Conservation (phyloP, 2,797 vertebrate genomes). For the Lacerta viridis region DNA sequence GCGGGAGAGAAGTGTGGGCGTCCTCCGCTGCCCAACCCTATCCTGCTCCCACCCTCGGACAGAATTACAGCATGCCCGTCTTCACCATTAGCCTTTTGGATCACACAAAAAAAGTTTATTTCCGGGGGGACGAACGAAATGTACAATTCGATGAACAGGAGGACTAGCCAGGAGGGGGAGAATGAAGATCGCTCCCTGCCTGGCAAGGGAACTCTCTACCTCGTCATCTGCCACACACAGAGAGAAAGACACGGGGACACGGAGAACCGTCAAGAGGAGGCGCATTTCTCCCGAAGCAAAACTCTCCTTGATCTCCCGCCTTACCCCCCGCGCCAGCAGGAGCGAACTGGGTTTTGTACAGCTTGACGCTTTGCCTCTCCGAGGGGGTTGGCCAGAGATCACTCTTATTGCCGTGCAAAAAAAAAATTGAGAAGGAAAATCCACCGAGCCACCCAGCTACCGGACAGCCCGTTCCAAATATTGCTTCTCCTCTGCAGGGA, state of each 20-base stretch:
- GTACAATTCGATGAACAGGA: slow-evolving; percentile 15
- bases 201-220: slow-evolving; percentile 57
- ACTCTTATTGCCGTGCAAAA: no score
- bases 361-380: background rate
- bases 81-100: slow-evolving; percentile 64
- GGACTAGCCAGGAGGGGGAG: slow-evolving; percentile 35
- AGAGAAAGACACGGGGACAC: slow-evolving; percentile 49
- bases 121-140: background rate
- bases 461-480: slow-evolving; percentile 17
- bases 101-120: slow-evolving; percentile 16
- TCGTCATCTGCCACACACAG: slow-evolving; percentile 66
- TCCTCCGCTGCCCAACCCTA: background rate
- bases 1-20: slow-evolving; percentile 36
- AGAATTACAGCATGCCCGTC: slow-evolving; percentile 57
- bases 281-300: background rate
- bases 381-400: background rate
- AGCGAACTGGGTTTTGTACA: slow-evolving; percentile 35
- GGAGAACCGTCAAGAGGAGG: slow-evolving; percentile 19
- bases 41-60: slow-evolving; percentile 30
- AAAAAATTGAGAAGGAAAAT: slow-evolving; percentile 23
- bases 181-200: background rate
- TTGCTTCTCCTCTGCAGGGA: background rate
- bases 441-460: slow-evolving; percentile 38
- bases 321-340: slow-evolving; percentile 45
- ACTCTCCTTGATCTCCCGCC: background rate